Base-by-base conservation (phyloP, 2,113 vertebrate genomes). In the Deroptyus accipitrinus region DNA sequence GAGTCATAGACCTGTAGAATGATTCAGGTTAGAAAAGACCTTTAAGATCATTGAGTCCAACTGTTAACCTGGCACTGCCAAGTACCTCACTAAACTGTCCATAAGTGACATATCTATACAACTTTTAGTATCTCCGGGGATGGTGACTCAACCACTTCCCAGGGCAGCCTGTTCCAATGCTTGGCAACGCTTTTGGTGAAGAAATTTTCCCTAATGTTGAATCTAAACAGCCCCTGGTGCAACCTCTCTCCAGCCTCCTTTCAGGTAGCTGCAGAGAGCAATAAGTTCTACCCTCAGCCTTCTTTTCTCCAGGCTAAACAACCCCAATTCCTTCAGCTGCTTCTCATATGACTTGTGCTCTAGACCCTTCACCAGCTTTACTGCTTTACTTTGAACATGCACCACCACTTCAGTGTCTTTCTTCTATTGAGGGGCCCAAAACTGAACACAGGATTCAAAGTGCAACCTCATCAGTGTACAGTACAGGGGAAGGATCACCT, bases 381-480 rank as follows among this genome's bases (percentile, higher is more conserved):
- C 3, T 79, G 39, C 2, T 16, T 16, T 61, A 70, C 30, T 61
- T n/a, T 67, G 63, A 24, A 66, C 5, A 1, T 0, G 0, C 0
- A 46, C 28, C 42, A 79, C 10, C 4, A 13, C 11, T 8, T 80
- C 44, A 24, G 1, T 23, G 22, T 49, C 14, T 9, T 14, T 28
- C 30, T 9, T 19, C 12, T 6, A 27, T 4, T 17, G 57, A 42
- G 12, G 8, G 1, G 4, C 18, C 22, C 30, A 9, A 14, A 72
- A 55, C 9, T 81, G 31, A 8, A 17, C 20, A 8, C 30, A 55
- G 9, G 30, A 28, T 13, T 37, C 4, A 5, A 76, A 28, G 4
- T 16, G 18, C 20, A 4, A 3, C n/a, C 23, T 67, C 31, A 39
- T 2, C 41, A 73, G n/a, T 37, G 44, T 14, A 3, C 3, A 20